Conservation (phyloP, 2,888 invertebrate genomes). For the Girardia tigrina region DNA sequence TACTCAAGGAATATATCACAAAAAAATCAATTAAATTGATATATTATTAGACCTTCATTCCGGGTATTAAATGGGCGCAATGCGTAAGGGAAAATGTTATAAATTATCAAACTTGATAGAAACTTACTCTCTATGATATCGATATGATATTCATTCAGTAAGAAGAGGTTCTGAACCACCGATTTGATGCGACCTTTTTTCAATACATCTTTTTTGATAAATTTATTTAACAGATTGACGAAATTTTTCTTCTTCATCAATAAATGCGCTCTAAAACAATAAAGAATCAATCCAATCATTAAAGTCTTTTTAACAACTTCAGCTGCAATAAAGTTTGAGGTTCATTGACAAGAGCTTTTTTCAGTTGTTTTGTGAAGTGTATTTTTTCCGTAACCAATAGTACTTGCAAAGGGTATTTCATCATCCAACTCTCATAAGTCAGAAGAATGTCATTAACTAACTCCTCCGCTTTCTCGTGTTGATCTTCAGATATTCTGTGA, state of each 20-base stretch:
- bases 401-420: not conserved
- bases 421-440: not conserved
- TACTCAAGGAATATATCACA: too few species aligned
- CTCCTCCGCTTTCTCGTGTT: not conserved
- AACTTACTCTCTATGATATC: not conserved
- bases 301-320: too few species aligned
- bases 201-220: not conserved
- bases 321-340: too few species aligned
- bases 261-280: not conserved
- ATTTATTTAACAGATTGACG: not conserved
- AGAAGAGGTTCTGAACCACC: not conserved
- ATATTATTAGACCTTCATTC: too few species aligned
- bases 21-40: too few species aligned
- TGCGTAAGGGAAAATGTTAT: too few species aligned
- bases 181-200: not conserved
- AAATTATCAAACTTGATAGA: too few species aligned
- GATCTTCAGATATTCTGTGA: not conserved
- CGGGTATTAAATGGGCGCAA: too few species aligned
- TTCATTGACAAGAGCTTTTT: not conserved
- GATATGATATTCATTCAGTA: not conserved
- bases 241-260: not conserved
- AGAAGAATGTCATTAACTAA: slow-evolving; percentile 12
- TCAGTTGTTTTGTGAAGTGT: not conserved
- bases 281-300: too few species aligned
- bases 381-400: not conserved